These are phyloP conservation scores for Argyra leucocephala DNA, from an alignment of 2,888 invertebrate species.

Conservation along the genomic window DNA sequence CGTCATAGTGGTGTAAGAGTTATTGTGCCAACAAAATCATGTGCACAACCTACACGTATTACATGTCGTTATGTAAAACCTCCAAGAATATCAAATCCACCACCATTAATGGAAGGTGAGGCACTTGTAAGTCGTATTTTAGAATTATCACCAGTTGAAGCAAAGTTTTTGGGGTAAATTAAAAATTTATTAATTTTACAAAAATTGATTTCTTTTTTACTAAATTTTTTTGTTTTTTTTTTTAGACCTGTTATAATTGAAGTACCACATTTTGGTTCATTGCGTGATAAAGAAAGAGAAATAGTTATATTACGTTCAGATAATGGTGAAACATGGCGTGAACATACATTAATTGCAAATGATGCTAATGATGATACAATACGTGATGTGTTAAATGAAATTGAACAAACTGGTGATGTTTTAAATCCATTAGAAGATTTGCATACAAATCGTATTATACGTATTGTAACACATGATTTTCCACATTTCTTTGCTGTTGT, in stretches of 20 bases:
- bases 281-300: conserved; percentile 88
- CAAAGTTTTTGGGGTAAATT: conserved; percentile 86
- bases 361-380: conserved; percentile 65
- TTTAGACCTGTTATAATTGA: conserved; percentile 82
- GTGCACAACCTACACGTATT: conserved; percentile 88
- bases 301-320: conserved; percentile 92
- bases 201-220: neutral
- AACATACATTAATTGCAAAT: conserved; percentile 61
- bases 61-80: conserved; percentile 85
- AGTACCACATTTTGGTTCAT: conserved; percentile 94
- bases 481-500: conserved; percentile 97
- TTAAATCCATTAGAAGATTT: conserved; percentile 66
- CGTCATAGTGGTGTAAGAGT: conserved; percentile 94
- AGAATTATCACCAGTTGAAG: conserved; percentile 91
- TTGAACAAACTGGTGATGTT: conserved; percentile 67
- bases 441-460: conserved; percentile 79
- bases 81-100: conserved; percentile 61
- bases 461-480: conserved; percentile 92
- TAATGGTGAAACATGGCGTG: conserved; percentile 97
- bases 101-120: conserved; percentile 96
- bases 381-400: conserved; percentile 85
- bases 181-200: conserved; percentile 14
- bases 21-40: conserved; percentile 92
- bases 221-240: neutral
- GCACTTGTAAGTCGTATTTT: conserved; percentile 88